Evolutionary conservation across 2,888 invertebrate genomes (phyloP), one percentile per base, ranked within the genome.

Genomic region (Minunthozetes semirufus): DNA sequence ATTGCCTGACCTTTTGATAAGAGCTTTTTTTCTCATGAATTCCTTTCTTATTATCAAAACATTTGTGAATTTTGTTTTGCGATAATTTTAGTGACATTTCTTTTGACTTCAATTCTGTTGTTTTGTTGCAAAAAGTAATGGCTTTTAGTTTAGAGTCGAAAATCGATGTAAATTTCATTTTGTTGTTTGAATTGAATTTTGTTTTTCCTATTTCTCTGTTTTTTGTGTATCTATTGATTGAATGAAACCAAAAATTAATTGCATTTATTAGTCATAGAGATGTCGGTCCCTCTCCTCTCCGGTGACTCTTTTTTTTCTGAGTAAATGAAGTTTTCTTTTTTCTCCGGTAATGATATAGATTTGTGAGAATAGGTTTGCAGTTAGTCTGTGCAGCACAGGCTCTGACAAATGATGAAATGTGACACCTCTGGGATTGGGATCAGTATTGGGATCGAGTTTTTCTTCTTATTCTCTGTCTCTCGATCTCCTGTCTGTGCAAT

Each of bases 401-500:
- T 33, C 33, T 61, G 68, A 68, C 68, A 68, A 68, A 68, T 68
- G 68, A 68, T 68, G 68, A 68, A 68, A 68, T 68, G 68, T 68
- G 68, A 68, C 68, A 68, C 68, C 22, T 42, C 38, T 22, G 68
- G 68, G 68, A 68, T 68, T 68, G 42, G 38, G 33, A 42, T 61
- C 61, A 29, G 33, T n/a, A 25, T 59, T 59, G 59, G 27, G 61
- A n/a, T 53, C 9, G n/a, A 19, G 19, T 53, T 53, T 53, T n/a
- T 53, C 53, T n/a, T 22, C n/a, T n/a, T 53, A 53, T 33, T 33
- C 53, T 53, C 53, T 53, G 4, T 19, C n/a, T 53, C 53, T 53
- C 6, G n/a, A 1, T n/a, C 13, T 19, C 42, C 42, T 22, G 11
- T 56, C 56, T 25, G 11, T 56, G 0, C 6, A 19, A 22, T 56